These are phyloP conservation scores for Orthosia cruda DNA, from an alignment of 2,888 invertebrate species.

Conservation along the genomic window DNA sequence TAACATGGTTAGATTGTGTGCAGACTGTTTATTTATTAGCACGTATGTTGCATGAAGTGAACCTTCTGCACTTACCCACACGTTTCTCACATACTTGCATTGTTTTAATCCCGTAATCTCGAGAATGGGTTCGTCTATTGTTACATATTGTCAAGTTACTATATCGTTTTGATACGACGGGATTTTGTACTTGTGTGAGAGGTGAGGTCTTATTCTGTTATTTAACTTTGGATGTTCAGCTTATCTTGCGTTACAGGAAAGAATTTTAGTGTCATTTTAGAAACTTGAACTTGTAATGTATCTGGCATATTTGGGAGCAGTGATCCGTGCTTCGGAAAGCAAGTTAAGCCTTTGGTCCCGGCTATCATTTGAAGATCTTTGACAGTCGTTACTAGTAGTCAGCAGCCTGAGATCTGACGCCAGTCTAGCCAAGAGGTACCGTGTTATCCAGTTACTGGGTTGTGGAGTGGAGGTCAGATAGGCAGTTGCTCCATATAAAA, in stretches of 20 bases:
- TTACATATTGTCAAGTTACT: constrained; percentile 47
- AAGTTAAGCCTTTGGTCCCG: no score
- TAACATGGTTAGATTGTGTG: not conserved
- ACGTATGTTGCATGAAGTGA: not conserved
- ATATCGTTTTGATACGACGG: constrained; percentile 24
- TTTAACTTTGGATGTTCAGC: not conserved
- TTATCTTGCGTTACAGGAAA: not conserved
- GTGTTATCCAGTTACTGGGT: no score
- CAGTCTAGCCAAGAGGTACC: no score
- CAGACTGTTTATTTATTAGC: not conserved
- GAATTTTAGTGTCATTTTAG: not conserved
- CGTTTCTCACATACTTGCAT: constrained; percentile 27
- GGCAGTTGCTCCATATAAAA: no score
- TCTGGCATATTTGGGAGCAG: no score
- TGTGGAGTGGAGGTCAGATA: no score
- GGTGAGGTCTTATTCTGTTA: constrained; percentile 4
- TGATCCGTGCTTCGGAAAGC: no score
- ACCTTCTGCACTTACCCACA: constrained; percentile 13
- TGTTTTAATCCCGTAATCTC: constrained; percentile 63
- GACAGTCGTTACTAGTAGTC: no score
- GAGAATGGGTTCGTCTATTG: constrained; percentile 51
- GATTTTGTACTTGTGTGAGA: constrained; percentile 27
- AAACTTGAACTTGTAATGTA: not conserved
- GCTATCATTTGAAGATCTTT: no score
- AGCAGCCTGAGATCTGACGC: no score